Evolutionary conservation across 92 coral and sea anemone species (phyloP).

Genomic region (Porites lobata): DNA sequence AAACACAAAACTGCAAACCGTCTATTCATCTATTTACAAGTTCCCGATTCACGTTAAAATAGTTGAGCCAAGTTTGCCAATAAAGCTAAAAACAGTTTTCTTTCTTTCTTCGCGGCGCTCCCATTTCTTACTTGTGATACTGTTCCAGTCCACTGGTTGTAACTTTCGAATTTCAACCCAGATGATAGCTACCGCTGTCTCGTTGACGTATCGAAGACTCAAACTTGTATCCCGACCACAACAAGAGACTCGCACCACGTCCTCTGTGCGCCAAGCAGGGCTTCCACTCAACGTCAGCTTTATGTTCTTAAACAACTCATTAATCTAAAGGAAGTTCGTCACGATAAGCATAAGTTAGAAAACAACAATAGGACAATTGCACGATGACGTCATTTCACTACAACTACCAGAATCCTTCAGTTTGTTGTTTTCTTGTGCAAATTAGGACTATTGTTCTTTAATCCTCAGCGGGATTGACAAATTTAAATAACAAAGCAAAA

Average conservation of each 20-base stretch:
- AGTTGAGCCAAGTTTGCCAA: too few species aligned
- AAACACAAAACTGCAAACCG: too few species aligned
- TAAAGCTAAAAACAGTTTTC: not conserved
- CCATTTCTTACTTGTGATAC: conserved; percentile 44
- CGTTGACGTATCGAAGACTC: conserved; percentile 55
- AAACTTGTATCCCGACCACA: conserved; percentile 74
- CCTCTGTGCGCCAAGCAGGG: conserved; percentile 51
- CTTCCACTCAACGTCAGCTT: conserved; percentile 50
- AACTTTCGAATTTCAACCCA: conserved; percentile 76
- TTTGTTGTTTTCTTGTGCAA: too few species aligned
- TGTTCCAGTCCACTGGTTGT: conserved; percentile 65
- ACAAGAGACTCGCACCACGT: conserved; percentile 81
- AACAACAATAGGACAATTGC: too few species aligned
- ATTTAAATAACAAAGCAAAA: too few species aligned
- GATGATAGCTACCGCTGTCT: conserved; percentile 65
- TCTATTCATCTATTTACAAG: too few species aligned
- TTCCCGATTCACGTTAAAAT: too few species aligned
- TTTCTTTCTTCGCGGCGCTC: not conserved
- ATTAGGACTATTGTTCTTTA: too few species aligned
- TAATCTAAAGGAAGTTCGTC: conserved; percentile 43
- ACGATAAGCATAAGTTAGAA: too few species aligned
- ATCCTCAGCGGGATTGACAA: too few species aligned
- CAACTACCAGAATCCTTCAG: too few species aligned
- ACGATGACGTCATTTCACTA: too few species aligned
- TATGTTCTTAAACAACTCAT: conserved; percentile 69